Base-by-base conservation (phyloP, 1,140 invertebrate species). In the Copidosoma floridanum region DNA sequence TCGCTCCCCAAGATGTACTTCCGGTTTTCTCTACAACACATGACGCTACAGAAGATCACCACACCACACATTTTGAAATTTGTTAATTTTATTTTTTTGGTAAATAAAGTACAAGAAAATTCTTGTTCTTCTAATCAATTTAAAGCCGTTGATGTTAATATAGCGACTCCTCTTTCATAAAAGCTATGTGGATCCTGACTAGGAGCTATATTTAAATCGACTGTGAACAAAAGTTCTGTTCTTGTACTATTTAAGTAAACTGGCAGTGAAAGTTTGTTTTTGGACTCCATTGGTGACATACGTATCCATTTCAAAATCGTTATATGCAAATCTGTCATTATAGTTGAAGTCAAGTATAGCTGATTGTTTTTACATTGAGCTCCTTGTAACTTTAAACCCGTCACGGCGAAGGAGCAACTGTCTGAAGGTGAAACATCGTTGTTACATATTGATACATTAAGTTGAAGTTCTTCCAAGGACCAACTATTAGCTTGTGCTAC, bases 171-270 rank as follows among this genome's bases (percentile, higher is more conserved):
- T 59, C 97, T 85, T 79, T 99, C 96, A 79, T 98, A 98, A 84
- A 99, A 96, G 74, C 89, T 92, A 76, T 92, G 93, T 63, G 88
- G 89, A 75, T 93, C 93, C 81, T 91, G 92, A 62, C 88, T 90
- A 57, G 88, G 85, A 29, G 91, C 92, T 32, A 95, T 89, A 66
- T 93, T 91, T 70, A 99, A 86, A 71, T 98, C 93, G 50, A 99
- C 88, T 0, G 95, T 98, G 79, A 99, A 99, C 52, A 99, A 81
- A 44, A 99, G 81, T 74, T 99, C 95, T 0, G 90, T 90, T 64
- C 97, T 86, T 2, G 95, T 97, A 26, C 95, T 91, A 81, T 99
- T 99, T 65, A 99, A 82, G 79, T 99, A 99, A 63, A 99, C 94
- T 0, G 97, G 97, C 51, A 99, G 83, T 1, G 92, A 93, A 16